Evolutionary conservation across 2,888 invertebrate species (phyloP), one percentile per base, ranked within the genome.

Genomic region (Melieria omissa): DNA sequence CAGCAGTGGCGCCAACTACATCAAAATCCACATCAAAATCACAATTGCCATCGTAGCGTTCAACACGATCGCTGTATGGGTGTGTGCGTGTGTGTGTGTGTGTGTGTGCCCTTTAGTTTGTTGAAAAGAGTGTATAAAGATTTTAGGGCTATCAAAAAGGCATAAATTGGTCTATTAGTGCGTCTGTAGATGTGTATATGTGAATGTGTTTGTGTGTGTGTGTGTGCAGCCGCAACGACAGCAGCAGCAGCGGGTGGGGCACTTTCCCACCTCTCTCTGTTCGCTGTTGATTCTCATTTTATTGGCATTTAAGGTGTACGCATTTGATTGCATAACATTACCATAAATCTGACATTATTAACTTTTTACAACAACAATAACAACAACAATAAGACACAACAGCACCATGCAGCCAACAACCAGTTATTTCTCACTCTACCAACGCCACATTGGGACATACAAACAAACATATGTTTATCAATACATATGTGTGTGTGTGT

Each of bases 291-390:
- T 80, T 80, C 79, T 80, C 79, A 82, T 81, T 81, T 81, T 82
- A 81, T 83, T 81, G 82, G 78, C 78, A 80, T 82, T 82, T 82
- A 82, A 81, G 80, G 80, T 81, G 81, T 82, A 83, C 80, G 81
- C 80, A 77, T 82, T 82, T 82, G 82, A 82, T 82, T 82, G 82
- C 83, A 82, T 82, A 80, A 82, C 81, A 82, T 83, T 82, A 83
- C 78, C 82, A 82, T 83, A 83, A 81, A 83, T 81, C 81, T 82
- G 80, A 79, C 80, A 81, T 83, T 83, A 82, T 83, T 79, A 76
- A 74, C 75, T 65, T 44, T 54, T 67, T 62, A 61, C 61, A 65
- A 68, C 49, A 54, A 64, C 64, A 66, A 54, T 63, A 71, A 57
- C 42, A 64, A 16, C 42, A 60, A 49, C 58, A 64, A 64, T 44